Evolutionary conservation across 2,888 invertebrate genomes (phyloP), one percentile per base, ranked within the genome.

Genomic region (Acanthopleura granulata): DNA sequence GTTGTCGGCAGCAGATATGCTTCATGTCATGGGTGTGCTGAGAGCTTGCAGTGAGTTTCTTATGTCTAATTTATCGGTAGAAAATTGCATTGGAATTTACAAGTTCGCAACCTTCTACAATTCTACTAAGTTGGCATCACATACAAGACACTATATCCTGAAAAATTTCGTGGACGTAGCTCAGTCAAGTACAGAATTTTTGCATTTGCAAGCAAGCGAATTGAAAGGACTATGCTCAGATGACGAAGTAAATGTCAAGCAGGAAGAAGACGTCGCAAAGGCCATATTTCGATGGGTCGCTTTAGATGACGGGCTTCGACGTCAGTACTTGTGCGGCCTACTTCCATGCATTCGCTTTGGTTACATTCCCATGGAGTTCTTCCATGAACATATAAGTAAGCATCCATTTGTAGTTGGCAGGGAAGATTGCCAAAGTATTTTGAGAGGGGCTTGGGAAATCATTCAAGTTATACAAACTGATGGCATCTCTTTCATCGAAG

Each of bases 71-170:
- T 91, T 97, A 40, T 93, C 92, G 27, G 93, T 95, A 0, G 93
- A 93, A 82, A 97, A 97, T 89, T 95, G 95, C 87, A 94, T 97
- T 78, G 95, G 95, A 40, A 94, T 97, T 73, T 93, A 95, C 93
- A 93, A 93, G 84, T 97, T 97, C 91, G 95, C 96, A n/a, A 93
- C 93, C 82, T 93, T 93, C 78, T 94, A 94, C 84, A 95, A 94
- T 86, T 95, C 94, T 88, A 92, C 92, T 74, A 93, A 93, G 72
- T 91, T 97, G 70, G 93, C 94, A 83, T 92, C 92, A n/a, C 93
- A 93, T 81, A 93, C 95, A n/a, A 92, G 93, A 83, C 93, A 92
- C 86, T 95, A 93, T 86, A 91, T 95, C 61, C 93, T 96, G 91
- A 78, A 78, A 69, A 79, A 87, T 75, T 87, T 88, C 75, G 76